Evolutionary conservation across 2,797 vertebrate genomes (phyloP), one percentile per base, ranked within the genome.

Genomic region (Poecilia wingei): DNA sequence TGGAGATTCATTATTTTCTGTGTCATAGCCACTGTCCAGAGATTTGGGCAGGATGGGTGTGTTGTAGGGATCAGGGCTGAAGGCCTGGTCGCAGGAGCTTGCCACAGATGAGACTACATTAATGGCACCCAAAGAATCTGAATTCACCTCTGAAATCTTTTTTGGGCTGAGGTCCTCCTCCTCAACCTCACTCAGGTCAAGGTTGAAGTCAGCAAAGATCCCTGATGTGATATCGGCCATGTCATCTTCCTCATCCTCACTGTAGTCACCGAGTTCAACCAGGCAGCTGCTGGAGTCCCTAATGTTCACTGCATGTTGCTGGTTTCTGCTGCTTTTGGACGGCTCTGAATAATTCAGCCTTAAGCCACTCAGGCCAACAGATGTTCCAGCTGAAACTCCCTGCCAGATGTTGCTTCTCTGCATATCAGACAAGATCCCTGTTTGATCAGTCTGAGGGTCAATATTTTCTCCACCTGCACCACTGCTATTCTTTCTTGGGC

Each of bases 11-110:
- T 98, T 97, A 90, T 99, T 99, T 92, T 99, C 98, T 0, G 98
- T 99, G 93, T 99, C 98, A 1, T 99, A 99, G 79, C 98, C 98
- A 3, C 98, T 99, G 90, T 99, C 98, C 7, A 97, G 86, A 3
- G 98, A 98, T 71, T 97, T 97, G 31, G 97, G 96, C 61, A 97
- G 96, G 76, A 96, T 91, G 0, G 95, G 84, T 0, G 95, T 92
- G 1, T 87, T 75, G 78, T 96, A 97, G 16, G 90, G 89, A 81
- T 95, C 95, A 0, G 94, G 95, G 59, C 95, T 96, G 80, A 96
- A 95, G 39, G 92, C 94, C 80, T 93, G 91, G 72, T 97, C 96
- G 68, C 93, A 95, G 71, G 94, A 93, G 72, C 97, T 97, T 84
- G 86, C 81, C 45, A 90, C 93, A 0, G 96, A 97, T 57, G 96